Base-by-base conservation (phyloP, 2,113 vertebrate species). In the Leucopternis melanops region DNA sequence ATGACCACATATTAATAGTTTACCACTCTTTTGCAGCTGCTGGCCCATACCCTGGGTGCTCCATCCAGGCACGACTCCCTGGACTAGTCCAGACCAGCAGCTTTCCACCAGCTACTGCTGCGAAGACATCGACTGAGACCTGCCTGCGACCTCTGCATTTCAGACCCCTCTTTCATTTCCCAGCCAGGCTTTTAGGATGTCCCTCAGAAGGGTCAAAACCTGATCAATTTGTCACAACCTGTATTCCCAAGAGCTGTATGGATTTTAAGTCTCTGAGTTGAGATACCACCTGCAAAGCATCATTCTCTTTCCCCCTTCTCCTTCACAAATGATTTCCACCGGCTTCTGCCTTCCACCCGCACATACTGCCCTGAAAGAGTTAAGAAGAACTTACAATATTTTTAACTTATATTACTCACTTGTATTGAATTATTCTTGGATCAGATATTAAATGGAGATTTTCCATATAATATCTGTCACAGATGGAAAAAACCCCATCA, bases 371-470 rank as follows among this genome's bases (percentile, higher is more conserved):
- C 70, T 80, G 70, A 96, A 95, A 88, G 89, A 70, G 91, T 93
- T 93, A 95, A 94, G 80, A 59, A 70, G 49, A 71, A 90, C 92
- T 96, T 79, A 72, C 50, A 77, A 34, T 38, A 84, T 73, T 94
- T 94, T 86, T 12, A 85, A 92, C 81, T 93, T 95, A n/a, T 40
- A 93, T 87, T 96, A 96, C 80, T 97, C 86, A 47, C 78, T 94
- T 89, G 88, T 93, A 93, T 95, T 81, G 78, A 95, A 94, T 97
- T 95, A 96, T 95, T 94, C 66, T 94, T 96, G 93, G 94, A 97
- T 85, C 82, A 79, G 82, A 81, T 95, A 95, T 74, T 88, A 90
- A 95, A 94, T 93, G 85, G 92, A 95, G 77, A 25, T 92, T 96
- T 96, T 97, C 94, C 88, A 95, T 91, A 74, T 73, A 85, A 82